phyloP scores from a whole-genome alignment of 2,113 vertebrate genomes.

The Fulmarus glacialis region DNA sequence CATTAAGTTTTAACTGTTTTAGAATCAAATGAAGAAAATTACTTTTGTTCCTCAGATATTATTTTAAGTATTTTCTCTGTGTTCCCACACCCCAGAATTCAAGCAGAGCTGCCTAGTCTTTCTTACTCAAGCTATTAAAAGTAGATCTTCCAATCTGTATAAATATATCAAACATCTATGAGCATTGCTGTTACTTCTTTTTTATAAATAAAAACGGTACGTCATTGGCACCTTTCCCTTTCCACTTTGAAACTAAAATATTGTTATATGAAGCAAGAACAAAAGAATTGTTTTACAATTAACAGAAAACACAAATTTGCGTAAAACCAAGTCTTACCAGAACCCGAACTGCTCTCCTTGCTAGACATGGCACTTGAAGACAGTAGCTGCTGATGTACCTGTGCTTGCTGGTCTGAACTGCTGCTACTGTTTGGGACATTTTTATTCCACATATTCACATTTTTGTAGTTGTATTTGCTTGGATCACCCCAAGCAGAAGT shows the following conservation, averaged over 20 bases:
- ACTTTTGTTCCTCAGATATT: background rate
- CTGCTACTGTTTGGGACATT: slow-evolving; percentile 75
- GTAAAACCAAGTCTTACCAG: slow-evolving; percentile 75
- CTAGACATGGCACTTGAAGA: slow-evolving; percentile 75
- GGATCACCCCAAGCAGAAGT: slow-evolving; percentile 98
- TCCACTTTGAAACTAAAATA: background rate
- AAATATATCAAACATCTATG: background rate
- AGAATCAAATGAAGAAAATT: background rate
- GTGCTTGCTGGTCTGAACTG: slow-evolving; percentile 84
- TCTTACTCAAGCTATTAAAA: background rate
- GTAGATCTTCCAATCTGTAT: background rate
- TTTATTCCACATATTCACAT: slow-evolving; percentile 95
- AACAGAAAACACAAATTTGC: background rate
- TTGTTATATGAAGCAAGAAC: background rate
- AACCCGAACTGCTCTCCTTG: slow-evolving; percentile 82
- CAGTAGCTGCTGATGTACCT: slow-evolving; percentile 75
- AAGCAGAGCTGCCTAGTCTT: background rate
- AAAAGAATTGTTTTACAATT: background rate
- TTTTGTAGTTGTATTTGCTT: slow-evolving; percentile 85
- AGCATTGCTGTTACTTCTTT: background rate
- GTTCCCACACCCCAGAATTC: background rate
- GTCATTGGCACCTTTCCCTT: background rate
- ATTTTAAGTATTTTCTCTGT: background rate
- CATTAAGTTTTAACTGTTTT: background rate
- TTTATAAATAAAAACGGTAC: background rate